A percentile compares a stretch with the other conserved stretches of the same genome.
phyloP scores from a whole-genome alignment of 2,888 invertebrate genomes.

The Hemithea aestivaria region DNA sequence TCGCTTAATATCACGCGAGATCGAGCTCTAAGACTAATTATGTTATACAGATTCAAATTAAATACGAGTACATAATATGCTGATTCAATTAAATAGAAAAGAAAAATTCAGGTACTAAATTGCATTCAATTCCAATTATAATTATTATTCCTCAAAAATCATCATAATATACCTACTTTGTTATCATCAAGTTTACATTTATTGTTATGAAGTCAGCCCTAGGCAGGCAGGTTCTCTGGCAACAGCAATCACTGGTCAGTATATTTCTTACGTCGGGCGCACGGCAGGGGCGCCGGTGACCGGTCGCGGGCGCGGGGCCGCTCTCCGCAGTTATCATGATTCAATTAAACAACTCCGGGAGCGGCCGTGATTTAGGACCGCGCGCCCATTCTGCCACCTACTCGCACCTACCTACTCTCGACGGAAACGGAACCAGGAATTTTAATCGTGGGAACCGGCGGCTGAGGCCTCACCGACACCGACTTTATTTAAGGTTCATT shows the following conservation, averaged over 20 bases:
- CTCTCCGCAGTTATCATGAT: conserved; percentile 77
- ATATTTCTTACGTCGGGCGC: conserved; percentile 71
- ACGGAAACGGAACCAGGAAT: conserved; percentile 57
- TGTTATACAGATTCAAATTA: no score
- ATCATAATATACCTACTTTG: no score
- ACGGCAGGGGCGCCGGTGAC: conserved; percentile 14
- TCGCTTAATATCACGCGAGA: no score
- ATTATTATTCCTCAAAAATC: no score
- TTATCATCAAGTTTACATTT: no score
- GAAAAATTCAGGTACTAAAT: no score
- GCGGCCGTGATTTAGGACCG: conserved; percentile 60
- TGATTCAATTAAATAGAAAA: no score
- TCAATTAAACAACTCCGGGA: conserved; percentile 69
- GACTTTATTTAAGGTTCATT: conserved; percentile 73
- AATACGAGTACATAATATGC: no score
- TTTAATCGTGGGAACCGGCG: conserved; percentile 51
- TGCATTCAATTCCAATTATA: no score
- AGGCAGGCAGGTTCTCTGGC: conserved; percentile 27
- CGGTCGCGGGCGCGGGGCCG: conserved; percentile 38
- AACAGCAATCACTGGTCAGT: conserved; percentile 72
- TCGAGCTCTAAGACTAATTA: no score
- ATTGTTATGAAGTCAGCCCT: conserved; percentile 38
- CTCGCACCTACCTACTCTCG: conserved; percentile 33
- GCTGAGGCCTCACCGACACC: conserved; percentile 28
- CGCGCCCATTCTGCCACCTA: conserved; percentile 22